Base-by-base conservation (phyloP, 2,888 invertebrate genomes). In the Hoplodrina blanda region DNA sequence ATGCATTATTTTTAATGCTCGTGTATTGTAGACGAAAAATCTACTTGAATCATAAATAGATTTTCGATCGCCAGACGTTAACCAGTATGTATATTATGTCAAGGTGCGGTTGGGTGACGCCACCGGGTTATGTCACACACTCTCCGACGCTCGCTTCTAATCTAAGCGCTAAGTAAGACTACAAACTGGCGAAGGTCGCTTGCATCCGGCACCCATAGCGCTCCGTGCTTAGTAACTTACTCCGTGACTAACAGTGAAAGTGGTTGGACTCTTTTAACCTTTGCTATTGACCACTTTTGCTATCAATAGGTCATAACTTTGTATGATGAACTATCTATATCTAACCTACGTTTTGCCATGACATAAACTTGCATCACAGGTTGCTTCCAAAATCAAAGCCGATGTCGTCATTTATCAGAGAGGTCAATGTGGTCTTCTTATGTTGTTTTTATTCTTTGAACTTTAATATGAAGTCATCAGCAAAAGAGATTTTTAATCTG, bases 121-220 rank as follows among this genome's bases (percentile, higher is more conserved):
- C 94, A 94, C 80, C 76, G 75, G 86, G 87, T 94, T 94, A 94
- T 94, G 93, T 95, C 94, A 95, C 94, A 93, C 89, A 90, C 89
- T 90, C 88, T 91, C 88, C 87, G 88, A 82, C 85, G 87, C 86
- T 88, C 84, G 88, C 83, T 80, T 90, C 88, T 88, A 91, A 91
- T 90, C 90, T 92, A 90, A 86, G 80, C 92, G 93, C 87, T 94
- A 95, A 95, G 90, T 91, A 87, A 84, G 83, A 89, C 74, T 78
- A 80, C 89, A 93, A 90, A 93, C 91, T 74, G 85, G 68, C 80
- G 92, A 95, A 95, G 95, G 95, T 93, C 94, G 91, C 84, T 75
- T 90, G 92, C 86, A 93, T 94, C 93, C 93, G 93, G 90, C 86
- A 89, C 68, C 78, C 79, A 63, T 69, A 69, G 59, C 54, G 53